Base-by-base conservation (phyloP, 2,113 vertebrate species). In the Scortum barcoo region DNA sequence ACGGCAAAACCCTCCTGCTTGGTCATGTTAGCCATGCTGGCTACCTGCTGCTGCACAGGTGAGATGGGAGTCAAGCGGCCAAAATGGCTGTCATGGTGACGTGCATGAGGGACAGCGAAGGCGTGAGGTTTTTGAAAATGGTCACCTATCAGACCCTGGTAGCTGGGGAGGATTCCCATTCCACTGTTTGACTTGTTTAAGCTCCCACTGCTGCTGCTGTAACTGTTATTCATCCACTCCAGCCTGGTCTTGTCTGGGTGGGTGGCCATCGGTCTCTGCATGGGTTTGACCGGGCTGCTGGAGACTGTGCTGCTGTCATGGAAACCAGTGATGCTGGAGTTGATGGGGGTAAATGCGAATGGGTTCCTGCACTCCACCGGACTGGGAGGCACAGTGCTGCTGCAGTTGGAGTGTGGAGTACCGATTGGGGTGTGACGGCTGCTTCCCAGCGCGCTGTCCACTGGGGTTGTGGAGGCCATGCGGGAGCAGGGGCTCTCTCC, bases 321-420 rank as follows among this genome's bases (percentile, higher is more conserved):
- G 90, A 98, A 99, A 2, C 97, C 96, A 75, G 97, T 97, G 62
- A 95, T 90, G 60, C 96, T 99, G 81, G 98, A 98, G 93, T 96
- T 99, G 91, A 99, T 99, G 36, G 98, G 98, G 8, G 98, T 99
- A 75, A 99, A 99, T 0, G 98, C 98, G 85, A 99, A 99, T 0
- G 97, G 98, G 81, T 99, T 99, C 72, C 98, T 95, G 96, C 98
- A 99, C 88, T 99, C 98, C 67, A 99, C 98, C 0, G 98, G 98
- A 88, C 98, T 99, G 0, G 98, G 97, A 57, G 98, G 97, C 75
- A 99, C 96, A 0, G 96, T 98, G 87, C 97, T 98, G 91, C 98
- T 99, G 95, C 98, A 99, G 94, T 97, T 98, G 0, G 98, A 99
- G 88, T 98, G 98, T 0, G 98, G 98, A 0, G 98, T 99, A 60